A percentile compares a stretch with the other conserved stretches of the same genome.
These are phyloP conservation scores for Myiothlypis chrysogaster DNA, from an alignment of 2,797 vertebrate genomes.

Conservation along the genomic window DNA sequence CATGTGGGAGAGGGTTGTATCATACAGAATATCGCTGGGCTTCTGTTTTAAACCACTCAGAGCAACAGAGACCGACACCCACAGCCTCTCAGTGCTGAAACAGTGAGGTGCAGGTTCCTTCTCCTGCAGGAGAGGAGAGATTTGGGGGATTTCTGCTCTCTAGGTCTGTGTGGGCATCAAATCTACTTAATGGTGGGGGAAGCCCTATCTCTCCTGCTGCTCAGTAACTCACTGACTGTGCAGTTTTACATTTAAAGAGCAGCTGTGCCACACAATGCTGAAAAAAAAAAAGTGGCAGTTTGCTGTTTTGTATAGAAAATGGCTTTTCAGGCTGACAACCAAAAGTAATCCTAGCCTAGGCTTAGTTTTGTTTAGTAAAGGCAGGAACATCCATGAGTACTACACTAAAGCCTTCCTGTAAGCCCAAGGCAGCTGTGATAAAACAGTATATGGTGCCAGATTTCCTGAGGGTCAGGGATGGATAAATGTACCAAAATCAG, in stretches of 20 bases:
- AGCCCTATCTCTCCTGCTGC: not conserved
- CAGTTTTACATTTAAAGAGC: slow-evolving; percentile 42
- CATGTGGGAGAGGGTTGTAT: not conserved
- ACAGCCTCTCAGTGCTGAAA: not conserved
- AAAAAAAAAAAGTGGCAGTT: slow-evolving; percentile 31
- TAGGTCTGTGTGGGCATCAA: not conserved
- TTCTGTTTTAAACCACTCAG: not conserved
- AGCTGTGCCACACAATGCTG: not conserved
- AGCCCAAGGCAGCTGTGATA: not conserved
- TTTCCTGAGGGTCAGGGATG: not conserved
- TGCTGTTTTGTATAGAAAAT: slow-evolving; percentile 62
- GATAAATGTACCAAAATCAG: not conserved
- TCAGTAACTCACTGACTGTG: slow-evolving; percentile 41
- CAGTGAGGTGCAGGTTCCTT: not conserved
- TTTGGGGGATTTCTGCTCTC: not conserved
- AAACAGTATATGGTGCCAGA: not conserved
- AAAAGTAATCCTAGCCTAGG: slow-evolving; percentile 55
- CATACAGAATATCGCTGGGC: not conserved
- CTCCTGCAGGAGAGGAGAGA: not conserved
- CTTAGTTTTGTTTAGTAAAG: slow-evolving; percentile 60
- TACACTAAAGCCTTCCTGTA: slow-evolving; percentile 40
- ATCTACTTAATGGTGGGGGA: not conserved
- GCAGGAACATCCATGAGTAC: slow-evolving; percentile 50
- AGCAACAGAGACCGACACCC: not conserved
- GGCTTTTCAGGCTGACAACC: slow-evolving; percentile 44